Conservation (phyloP, 2,888 invertebrate species). For the Lepidocyrtoides sp. region DNA sequence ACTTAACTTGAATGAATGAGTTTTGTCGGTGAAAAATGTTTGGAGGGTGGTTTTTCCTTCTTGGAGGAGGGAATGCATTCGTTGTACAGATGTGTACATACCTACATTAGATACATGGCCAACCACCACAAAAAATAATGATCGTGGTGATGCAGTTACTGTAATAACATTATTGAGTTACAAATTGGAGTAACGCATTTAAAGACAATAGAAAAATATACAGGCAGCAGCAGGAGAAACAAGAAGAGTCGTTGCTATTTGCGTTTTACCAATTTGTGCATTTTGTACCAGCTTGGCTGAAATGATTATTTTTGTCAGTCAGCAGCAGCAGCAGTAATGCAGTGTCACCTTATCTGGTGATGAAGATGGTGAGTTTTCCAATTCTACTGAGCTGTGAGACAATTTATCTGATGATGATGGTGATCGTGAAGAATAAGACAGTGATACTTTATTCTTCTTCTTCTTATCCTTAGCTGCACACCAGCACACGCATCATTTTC, state of each 20-base stretch:
- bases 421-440: neutral
- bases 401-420: slow-evolving; percentile 38
- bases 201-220: slow-evolving; percentile 16
- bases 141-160: slow-evolving; percentile 14
- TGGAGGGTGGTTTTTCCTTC: slow-evolving; percentile 33
- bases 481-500: slow-evolving; percentile 23
- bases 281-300: neutral
- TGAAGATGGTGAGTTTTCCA: neutral
- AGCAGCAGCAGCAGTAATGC: neutral
- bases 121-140: slow-evolving; percentile 11
- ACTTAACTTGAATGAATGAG: slow-evolving; percentile 35
- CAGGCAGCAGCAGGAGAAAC: neutral
- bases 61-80: neutral
- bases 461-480: too few species aligned
- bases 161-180: slow-evolving; percentile 59
- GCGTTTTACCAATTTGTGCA: slow-evolving; percentile 24
- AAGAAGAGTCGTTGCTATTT: neutral
- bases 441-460: slow-evolving; percentile 18
- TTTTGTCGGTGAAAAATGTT: neutral
- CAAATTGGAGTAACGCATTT: slow-evolving; percentile 74
- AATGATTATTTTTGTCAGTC: slow-evolving; percentile 1
- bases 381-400: slow-evolving; percentile 34
- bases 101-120: slow-evolving; percentile 21
- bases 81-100: neutral
- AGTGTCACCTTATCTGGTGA: slow-evolving; percentile 15